Base-by-base conservation (phyloP, 2,888 invertebrate genomes). In the Griposia aprilina region DNA sequence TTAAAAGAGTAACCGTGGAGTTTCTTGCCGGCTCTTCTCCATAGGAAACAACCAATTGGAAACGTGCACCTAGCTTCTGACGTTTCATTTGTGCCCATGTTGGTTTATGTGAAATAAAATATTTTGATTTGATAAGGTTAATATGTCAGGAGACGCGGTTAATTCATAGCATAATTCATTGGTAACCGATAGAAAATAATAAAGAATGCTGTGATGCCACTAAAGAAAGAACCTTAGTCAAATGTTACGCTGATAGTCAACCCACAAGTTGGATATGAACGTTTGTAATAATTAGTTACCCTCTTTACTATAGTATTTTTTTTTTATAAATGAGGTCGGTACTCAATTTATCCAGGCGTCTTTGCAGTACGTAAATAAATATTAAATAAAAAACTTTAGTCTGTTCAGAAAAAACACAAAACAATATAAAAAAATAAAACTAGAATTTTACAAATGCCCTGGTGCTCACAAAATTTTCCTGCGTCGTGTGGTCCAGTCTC, bases 81-180 rank as follows among this genome's bases (percentile, higher is more conserved):
- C n/a, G n/a, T n/a, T n/a, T n/a, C n/a, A n/a, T n/a, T n/a, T n/a
- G n/a, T n/a, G n/a, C n/a, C n/a, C n/a, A n/a, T n/a, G n/a, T n/a
- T n/a, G n/a, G n/a, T n/a, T n/a, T n/a, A n/a, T n/a, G n/a, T n/a
- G n/a, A n/a, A n/a, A n/a, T n/a, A n/a, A n/a, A n/a, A n/a, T n/a
- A n/a, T n/a, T n/a, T n/a, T n/a, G n/a, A n/a, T n/a, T n/a, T n/a
- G n/a, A n/a, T n/a, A n/a, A 62, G 30, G 20, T 66, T 59, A 63
- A n/a, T 78, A 78, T 66, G 20, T n/a, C 52, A 30, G 17, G 11
- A 78, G 59, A 45, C 52, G 26, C n/a, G 50, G 15, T 67, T 30
- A 60, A 60, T 52, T 66, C 50, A 30, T 13, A 60, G n/a, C 57
- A n/a, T 57, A 36, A n/a, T 57, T 57, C n/a, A 57, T 57, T 20